Evolutionary conservation across 2,113 vertebrate genomes (phyloP), one percentile per base, ranked within the genome.

Genomic region (Rhineura floridana): DNA sequence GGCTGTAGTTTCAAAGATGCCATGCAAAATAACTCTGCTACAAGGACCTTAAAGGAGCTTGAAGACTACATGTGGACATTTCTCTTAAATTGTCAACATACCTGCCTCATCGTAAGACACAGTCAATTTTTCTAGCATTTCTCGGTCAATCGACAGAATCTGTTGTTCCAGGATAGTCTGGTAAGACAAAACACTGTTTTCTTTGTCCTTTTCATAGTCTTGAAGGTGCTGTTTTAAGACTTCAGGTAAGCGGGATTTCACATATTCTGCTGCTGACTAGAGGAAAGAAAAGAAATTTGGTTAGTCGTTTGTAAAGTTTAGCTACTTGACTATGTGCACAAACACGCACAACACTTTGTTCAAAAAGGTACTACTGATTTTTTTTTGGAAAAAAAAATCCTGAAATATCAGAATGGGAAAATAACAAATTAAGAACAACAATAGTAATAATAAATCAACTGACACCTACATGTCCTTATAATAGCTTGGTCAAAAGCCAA

Each of bases 61-160:
- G 42, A 81, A 65, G 28, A 75, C n/a, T 78, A 59, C 0, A 1
- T 0, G 4, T 17, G 3, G 28, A n/a, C 15, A 6, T 23, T 7
- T 33, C 21, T 25, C 25, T 44, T 0, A 9, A 28, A 21, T 0
- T 2, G 4, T 7, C 7, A 69, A 72, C 92, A 25, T 95, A 99
- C 99, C 99, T 97, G 99, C 98, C 97, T 99, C 98, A 23, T 99
- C 99, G 15, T 98, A 99, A 83, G 97, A 97, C 2, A 98, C 97
- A 0, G 98, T 98, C 39, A 99, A 95, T 91, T 99, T 99, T 84
- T 98, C 98, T 91, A 99, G 96, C 96, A 99, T 98, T 91, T 99
- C 98, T 91, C 97, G 96, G 93, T 99, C 99, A 78, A 99, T 95
- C 1, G 96, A 97, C 4, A 99, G 93, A 93, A 99, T 99, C 95